Percentiles rank a stretch among this genome's conserved stretches.
phyloP scores from a whole-genome alignment of 1,140 invertebrate species.

The Neodiprion virginianus region DNA sequence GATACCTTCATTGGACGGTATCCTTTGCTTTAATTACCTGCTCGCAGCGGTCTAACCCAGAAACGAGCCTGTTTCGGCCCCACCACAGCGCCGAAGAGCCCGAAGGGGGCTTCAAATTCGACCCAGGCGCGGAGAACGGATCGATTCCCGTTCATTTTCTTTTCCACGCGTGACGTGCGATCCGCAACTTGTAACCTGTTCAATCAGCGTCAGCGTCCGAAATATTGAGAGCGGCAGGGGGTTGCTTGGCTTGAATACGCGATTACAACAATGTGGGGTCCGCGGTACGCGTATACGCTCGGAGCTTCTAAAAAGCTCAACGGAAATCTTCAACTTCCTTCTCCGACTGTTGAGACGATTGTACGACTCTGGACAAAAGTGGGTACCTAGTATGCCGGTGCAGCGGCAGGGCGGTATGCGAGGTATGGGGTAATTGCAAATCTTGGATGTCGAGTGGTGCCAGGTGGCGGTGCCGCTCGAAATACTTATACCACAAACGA shows the following conservation, averaged over 20 bases:
- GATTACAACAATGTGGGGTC: not conserved
- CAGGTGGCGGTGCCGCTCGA: not conserved
- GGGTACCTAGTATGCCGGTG: too few species aligned
- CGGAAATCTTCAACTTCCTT: not conserved
- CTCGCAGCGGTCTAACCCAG: too few species aligned
- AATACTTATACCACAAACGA: too few species aligned
- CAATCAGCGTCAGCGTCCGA: too few species aligned
- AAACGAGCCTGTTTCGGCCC: too few species aligned
- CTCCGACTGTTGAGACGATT: not conserved
- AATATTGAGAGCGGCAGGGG: not conserved
- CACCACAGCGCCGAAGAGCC: too few species aligned
- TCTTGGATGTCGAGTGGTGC: not conserved
- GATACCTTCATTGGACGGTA: too few species aligned
- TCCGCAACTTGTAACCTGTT: too few species aligned
- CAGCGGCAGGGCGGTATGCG: not conserved
- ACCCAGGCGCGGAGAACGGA: too few species aligned
- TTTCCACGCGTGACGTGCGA: not conserved
- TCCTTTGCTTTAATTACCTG: too few species aligned
- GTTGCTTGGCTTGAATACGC: not conserved
- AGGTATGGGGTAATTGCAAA: slow-evolving; percentile 2
- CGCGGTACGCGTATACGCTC: not conserved
- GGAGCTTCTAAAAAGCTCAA: not conserved
- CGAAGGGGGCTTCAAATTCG: too few species aligned
- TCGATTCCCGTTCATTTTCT: not conserved
- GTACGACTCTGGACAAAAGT: not conserved